Evolutionary conservation across 2,797 vertebrate species (phyloP), one percentile per base, ranked within the genome.

Genomic region (Danio aesculapii): DNA sequence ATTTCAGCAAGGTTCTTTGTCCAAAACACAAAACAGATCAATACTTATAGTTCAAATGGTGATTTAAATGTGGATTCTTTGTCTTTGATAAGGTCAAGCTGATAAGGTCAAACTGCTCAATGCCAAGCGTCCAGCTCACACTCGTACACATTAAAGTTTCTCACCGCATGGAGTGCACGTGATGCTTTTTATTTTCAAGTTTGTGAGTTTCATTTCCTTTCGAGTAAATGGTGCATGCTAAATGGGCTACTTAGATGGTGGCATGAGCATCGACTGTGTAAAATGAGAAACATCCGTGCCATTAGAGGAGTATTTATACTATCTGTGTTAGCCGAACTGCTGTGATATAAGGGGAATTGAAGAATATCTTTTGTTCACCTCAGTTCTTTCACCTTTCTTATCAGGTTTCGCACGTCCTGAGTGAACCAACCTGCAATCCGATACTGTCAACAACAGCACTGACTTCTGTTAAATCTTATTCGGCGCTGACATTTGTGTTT

Each of bases 1-100:
- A 58, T 50, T 62, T 50, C 74, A 81, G 73, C 58, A 46, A 64
- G 76, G 62, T 61, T 81, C 71, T 73, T 78, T 82, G 75, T 59
- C 55, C 52, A 61, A 81, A 82, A 67, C 62, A 79, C 83, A 76
- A 86, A 83, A 81, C 79, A 82, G 79, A 83, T 86, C 83, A 68
- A 86, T 84, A 46, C 44, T 47, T 83, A 77, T 82, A 72, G 75
- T 83, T 81, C 69, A 84, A 68, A 75, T 49, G 52, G 49, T 9
- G 59, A 79, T 88, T 81, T 77, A 77, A 81, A 82, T 79, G 68
- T 69, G 61, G 64, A 87, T 86, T 82, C 70, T 70, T 43, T 52
- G 68, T 58, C 68, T 78, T 44, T 59, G 66, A 80, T 84, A 86
- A 83, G 85, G 81, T 84, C 83, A 81, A 71, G 59, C 46, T 81